These are phyloP conservation scores for Pseudochaenichthys georgianus DNA, from an alignment of 2,797 vertebrate species.

Conservation along the genomic window DNA sequence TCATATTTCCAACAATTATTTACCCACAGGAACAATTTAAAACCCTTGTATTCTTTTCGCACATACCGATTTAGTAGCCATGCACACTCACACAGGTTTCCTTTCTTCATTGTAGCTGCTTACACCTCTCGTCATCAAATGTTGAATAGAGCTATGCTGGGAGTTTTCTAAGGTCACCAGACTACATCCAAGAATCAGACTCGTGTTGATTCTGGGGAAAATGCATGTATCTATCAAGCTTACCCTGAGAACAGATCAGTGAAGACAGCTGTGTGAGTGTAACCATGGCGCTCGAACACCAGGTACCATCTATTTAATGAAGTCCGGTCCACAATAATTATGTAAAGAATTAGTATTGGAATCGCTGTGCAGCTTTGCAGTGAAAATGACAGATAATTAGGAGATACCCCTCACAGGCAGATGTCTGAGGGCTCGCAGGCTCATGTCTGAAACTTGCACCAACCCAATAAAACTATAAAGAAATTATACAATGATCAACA, in stretches of 20 bases:
- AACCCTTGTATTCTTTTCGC: not conserved
- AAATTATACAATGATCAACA: conserved; percentile 27
- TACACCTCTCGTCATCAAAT: not conserved
- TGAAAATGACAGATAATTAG: conserved; percentile 16
- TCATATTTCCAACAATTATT: conserved; percentile 12
- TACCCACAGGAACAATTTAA: conserved; percentile 26
- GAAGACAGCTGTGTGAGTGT: not conserved
- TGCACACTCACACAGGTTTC: not conserved
- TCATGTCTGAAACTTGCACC: conserved; percentile 5
- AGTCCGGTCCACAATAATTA: not conserved
- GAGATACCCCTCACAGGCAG: conserved; percentile 17
- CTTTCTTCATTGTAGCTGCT: not conserved
- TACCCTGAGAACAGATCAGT: not conserved
- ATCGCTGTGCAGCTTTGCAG: not conserved
- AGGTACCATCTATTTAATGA: not conserved
- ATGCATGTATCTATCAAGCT: not conserved
- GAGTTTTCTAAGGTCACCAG: not conserved
- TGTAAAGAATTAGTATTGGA: not conserved
- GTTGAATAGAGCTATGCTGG: not conserved
- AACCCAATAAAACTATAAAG: conserved; percentile 3
- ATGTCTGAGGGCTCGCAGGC: not conserved
- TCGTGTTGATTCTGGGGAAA: not conserved
- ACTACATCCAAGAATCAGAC: not conserved
- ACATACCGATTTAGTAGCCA: not conserved
- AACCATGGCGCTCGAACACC: not conserved